These are phyloP conservation scores for Drosophila punjabiensis DNA, from an alignment of 1,140 invertebrate genomes.

Conservation along the genomic window DNA sequence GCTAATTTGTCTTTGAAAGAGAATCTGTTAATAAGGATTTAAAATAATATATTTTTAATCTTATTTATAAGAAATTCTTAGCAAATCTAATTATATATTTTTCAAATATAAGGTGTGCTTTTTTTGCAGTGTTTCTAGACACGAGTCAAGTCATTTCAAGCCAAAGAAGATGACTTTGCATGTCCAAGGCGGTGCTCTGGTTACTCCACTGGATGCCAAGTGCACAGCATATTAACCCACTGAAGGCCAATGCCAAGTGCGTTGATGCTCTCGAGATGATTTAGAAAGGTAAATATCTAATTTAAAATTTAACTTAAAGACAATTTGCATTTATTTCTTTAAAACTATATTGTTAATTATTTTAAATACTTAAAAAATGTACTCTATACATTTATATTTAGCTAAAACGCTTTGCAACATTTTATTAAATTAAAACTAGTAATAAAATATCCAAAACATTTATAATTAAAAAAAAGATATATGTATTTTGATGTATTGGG, in stretches of 20 bases:
- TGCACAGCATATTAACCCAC: slow-evolving; percentile 67
- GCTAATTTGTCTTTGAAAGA: not conserved
- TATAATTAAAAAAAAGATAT: not conserved
- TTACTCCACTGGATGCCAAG: slow-evolving; percentile 65
- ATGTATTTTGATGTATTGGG: not conserved
- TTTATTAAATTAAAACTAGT: not conserved
- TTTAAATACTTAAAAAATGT: no score
- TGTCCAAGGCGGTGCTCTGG: slow-evolving; percentile 63
- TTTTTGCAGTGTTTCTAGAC: slow-evolving; percentile 13
- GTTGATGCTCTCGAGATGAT: not conserved
- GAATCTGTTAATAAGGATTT: not conserved
- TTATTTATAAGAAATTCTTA: no score
- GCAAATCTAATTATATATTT: no score
- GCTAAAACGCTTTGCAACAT: not conserved
- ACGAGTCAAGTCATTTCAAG: slow-evolving; percentile 36
- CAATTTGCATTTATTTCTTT: no score
- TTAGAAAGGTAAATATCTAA: not conserved
- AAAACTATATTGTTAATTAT: not conserved
- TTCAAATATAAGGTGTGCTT: no score
- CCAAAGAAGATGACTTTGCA: slow-evolving; percentile 56
- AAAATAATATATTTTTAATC: no score
- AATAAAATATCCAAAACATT: fast-evolving
- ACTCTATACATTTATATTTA: not conserved
- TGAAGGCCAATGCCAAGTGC: slow-evolving; percentile 20
- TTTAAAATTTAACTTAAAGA: not conserved